Percentiles rank a stretch among this genome's conserved stretches.
Evolutionary conservation across 2,888 invertebrate species (phyloP).

Genomic region (Chaitophorus viminalis): DNA sequence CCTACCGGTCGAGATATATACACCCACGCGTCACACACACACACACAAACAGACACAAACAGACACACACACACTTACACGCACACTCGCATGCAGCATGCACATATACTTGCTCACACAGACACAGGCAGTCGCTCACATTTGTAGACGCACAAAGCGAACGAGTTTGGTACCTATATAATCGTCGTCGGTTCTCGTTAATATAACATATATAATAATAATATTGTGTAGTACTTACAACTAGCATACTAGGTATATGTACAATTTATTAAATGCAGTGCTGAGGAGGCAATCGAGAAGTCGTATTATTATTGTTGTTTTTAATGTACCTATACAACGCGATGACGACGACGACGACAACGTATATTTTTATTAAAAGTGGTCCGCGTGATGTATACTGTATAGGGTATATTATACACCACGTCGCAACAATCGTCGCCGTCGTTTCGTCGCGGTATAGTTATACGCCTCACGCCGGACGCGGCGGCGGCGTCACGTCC

Average conservation of each 20-base stretch:
- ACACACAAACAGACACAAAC: background rate
- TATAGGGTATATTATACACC: too few species aligned
- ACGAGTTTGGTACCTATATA: slow-evolving; percentile 29
- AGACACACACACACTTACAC: slow-evolving; percentile 7
- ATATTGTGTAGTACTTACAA: too few species aligned
- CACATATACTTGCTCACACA: background rate
- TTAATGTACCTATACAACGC: background rate
- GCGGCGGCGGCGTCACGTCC: slow-evolving; percentile 51
- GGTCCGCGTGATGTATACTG: background rate
- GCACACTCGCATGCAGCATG: background rate
- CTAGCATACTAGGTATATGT: too few species aligned
- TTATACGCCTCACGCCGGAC: background rate
- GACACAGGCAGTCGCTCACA: background rate
- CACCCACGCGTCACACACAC: too few species aligned
- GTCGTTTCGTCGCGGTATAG: slow-evolving; percentile 58
- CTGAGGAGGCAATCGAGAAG: slow-evolving; percentile 13
- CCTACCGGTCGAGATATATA: background rate
- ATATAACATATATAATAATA: background rate
- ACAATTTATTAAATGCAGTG: too few species aligned
- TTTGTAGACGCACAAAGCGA: background rate
- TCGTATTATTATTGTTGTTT: slow-evolving; percentile 13
- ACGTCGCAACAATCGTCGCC: background rate
- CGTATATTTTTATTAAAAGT: background rate
- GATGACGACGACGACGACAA: background rate
- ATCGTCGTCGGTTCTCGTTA: slow-evolving; percentile 31